Percentiles rank a stretch among this genome's conserved stretches.
phyloP scores from a whole-genome alignment of 2,888 invertebrate species.

The Drosophila sordidapex region DNA sequence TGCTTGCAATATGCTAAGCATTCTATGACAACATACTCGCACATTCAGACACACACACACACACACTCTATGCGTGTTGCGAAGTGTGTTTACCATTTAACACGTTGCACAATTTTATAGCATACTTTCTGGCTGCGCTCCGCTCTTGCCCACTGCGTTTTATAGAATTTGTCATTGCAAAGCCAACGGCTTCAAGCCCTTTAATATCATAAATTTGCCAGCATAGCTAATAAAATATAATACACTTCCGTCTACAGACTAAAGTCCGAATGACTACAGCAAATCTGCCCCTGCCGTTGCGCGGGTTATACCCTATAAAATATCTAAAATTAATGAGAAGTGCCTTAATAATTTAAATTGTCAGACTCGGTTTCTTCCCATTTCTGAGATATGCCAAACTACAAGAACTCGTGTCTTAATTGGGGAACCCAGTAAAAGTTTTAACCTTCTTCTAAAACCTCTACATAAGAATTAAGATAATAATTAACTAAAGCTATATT shows the following conservation, averaged over 20 bases:
- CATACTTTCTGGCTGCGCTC: slow-evolving; percentile 47
- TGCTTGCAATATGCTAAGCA: slow-evolving; percentile 74
- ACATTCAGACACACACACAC: slow-evolving; percentile 5
- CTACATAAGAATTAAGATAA: not conserved
- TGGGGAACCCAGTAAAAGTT: not conserved
- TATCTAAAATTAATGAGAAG: too few species aligned
- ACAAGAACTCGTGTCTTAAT: not conserved
- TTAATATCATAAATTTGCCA: slow-evolving; percentile 63
- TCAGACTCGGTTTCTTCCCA: not conserved
- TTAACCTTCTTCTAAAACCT: not conserved
- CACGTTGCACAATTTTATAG: slow-evolving; percentile 48
- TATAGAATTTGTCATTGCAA: slow-evolving; percentile 52
- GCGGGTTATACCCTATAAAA: slow-evolving; percentile 25
- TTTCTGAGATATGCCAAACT: not conserved
- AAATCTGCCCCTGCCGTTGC: slow-evolving; percentile 14
- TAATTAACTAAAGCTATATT: not conserved
- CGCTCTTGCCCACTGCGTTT: not conserved
- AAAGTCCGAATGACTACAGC: slow-evolving; percentile 43
- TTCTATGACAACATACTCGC: slow-evolving; percentile 25
- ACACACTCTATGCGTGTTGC: slow-evolving; percentile 9
- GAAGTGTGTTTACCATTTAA: slow-evolving; percentile 42
- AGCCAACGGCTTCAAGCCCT: slow-evolving; percentile 46
- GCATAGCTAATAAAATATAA: slow-evolving; percentile 72
- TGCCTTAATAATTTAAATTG: not conserved
- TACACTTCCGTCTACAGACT: slow-evolving; percentile 62